These are phyloP conservation scores for Montipora capitata DNA, from an alignment of 92 coral and sea anemone genomes.

Conservation along the genomic window DNA sequence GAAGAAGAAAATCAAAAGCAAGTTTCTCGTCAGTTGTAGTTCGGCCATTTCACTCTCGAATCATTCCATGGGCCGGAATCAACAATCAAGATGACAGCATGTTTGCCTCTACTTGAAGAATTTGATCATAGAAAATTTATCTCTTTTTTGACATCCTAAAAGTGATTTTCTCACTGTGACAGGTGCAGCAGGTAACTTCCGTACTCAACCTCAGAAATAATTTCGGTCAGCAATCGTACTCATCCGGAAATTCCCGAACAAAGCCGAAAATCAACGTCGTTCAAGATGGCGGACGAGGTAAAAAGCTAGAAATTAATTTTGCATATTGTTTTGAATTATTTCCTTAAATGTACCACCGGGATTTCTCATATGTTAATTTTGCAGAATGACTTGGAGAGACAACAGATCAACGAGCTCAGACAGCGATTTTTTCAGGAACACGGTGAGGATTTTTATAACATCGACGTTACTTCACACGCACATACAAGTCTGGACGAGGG, in stretches of 20 bases:
- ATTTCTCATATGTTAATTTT: constrained; percentile 6
- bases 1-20: neutral
- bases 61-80: neutral
- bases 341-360: neutral
- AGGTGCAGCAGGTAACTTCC: constrained; percentile 18
- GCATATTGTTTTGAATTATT: constrained; percentile 23
- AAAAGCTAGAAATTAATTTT: neutral
- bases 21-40: neutral
- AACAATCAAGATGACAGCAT: constrained; percentile 15
- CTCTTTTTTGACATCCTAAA: neutral
- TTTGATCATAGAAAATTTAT: constrained; percentile 48
- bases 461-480: too few relatives aligned
- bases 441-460: constrained; percentile 49
- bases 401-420: constrained; percentile 67
- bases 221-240: neutral
- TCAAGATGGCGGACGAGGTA: constrained; percentile 80
- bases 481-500: too few relatives aligned
- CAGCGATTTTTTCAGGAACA: constrained; percentile 81
- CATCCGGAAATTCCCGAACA: constrained; percentile 18
- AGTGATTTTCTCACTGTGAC: neutral
- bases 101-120: constrained; percentile 26
- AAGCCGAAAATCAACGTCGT: constrained; percentile 16
- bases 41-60: neutral
- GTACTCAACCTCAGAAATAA: neutral
- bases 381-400: constrained; percentile 71